Conservation (phyloP, 64 coral and sea anemone genomes). For the Montipora sp. region DNA sequence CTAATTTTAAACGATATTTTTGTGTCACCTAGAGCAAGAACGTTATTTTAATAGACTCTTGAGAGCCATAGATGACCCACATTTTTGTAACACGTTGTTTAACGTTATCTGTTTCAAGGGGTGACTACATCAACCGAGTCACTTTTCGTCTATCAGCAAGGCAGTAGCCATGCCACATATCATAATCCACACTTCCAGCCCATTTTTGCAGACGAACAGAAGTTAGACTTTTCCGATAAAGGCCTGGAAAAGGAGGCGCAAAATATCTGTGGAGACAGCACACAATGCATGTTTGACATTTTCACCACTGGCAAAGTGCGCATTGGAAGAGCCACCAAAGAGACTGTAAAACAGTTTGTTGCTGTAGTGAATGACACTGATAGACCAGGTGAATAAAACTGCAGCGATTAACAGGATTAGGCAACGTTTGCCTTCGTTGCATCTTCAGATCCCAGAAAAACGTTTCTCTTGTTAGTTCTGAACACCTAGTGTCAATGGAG, state of each 20-base stretch:
- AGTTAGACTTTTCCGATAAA: conserved; percentile 42
- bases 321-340: conserved; percentile 70
- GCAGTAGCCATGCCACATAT: conserved; percentile 46
- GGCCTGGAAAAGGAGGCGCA: conserved; percentile 42
- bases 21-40: background rate
- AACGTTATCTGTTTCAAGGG: conserved; percentile 52
- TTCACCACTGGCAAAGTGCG: conserved; percentile 54
- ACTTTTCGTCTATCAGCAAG: conserved; percentile 76
- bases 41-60: background rate
- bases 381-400: conserved; percentile 20
- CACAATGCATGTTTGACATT: conserved; percentile 81
- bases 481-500: no score
- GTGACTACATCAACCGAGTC: conserved; percentile 36
- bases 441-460: no score
- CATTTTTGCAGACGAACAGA: conserved; percentile 52
- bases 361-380: conserved; percentile 52
- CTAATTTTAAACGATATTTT: background rate
- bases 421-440: no score
- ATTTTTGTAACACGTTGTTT: background rate
- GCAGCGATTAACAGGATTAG: no score
- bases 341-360: conserved; percentile 57
- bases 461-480: no score
- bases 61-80: no score
- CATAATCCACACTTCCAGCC: conserved; percentile 47
- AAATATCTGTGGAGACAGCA: conserved; percentile 61